A percentile compares a stretch with the other conserved stretches of the same genome.
Evolutionary conservation across 37 sponge, comb jelly and placozoan species (phyloP).

Genomic region (Haliclona indistincta): DNA sequence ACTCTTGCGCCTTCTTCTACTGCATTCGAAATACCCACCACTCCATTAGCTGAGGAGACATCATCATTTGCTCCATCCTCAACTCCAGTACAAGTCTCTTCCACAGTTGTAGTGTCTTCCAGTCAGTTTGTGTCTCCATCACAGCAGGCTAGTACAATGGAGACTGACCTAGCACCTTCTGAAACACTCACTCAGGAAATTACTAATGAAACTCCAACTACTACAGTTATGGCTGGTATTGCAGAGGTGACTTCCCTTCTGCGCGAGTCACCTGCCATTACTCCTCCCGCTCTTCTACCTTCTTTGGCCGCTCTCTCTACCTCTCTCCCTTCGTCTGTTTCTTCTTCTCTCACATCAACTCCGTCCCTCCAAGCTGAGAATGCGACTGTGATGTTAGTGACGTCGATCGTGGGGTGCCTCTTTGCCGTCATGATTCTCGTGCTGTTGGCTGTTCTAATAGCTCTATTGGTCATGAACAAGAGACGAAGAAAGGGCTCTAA

Average conservation of each 20-base stretch:
- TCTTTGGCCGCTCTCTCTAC: neutral
- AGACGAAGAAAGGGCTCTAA: too few relatives aligned
- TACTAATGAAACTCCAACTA: too few relatives aligned
- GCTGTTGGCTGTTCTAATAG: too few relatives aligned
- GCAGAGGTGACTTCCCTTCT: too few relatives aligned
- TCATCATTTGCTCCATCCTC: neutral
- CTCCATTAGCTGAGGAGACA: neutral
- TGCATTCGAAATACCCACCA: neutral
- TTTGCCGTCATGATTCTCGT: too few relatives aligned
- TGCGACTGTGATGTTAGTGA: neutral
- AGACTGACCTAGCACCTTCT: too few relatives aligned
- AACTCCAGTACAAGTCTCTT: neutral
- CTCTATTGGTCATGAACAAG: too few relatives aligned
- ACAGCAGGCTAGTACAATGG: too few relatives aligned
- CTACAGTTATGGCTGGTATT: too few relatives aligned
- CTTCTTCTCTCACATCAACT: neutral
- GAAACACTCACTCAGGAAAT: too few relatives aligned
- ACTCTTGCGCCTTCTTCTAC: neutral
- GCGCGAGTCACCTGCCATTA: neutral
- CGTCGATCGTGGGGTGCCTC: too few relatives aligned
- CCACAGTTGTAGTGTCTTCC: neutral
- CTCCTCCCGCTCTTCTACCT: neutral
- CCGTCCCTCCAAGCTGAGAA: neutral
- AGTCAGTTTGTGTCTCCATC: too few relatives aligned
- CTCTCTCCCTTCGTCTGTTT: neutral